phyloP scores from a whole-genome alignment of 2,113 vertebrate genomes.

The Syrrhaptes paradoxus region DNA sequence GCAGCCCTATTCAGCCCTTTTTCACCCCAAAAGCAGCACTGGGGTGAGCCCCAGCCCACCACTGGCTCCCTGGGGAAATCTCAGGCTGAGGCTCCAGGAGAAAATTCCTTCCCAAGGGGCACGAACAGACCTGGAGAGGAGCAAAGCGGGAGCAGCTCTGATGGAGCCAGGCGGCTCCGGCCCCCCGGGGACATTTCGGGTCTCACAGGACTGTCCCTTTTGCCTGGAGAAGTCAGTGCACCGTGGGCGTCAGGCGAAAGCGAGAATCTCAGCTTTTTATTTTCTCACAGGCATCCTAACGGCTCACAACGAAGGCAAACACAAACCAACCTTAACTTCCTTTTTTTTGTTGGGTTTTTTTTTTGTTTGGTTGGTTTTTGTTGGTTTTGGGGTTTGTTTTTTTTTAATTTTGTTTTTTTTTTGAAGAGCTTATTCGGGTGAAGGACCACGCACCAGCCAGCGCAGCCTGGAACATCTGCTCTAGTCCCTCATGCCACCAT shows the following conservation, averaged over 20 bases:
- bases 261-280: neutral
- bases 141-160: neutral
- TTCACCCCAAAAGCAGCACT: neutral
- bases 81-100: neutral
- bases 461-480: neutral
- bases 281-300: neutral
- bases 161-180: neutral
- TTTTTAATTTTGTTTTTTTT: neutral
- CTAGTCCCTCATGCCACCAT: accelerated
- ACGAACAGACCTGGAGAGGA: accelerated
- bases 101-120: neutral
- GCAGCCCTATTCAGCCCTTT: neutral
- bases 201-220: neutral
- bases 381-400: no score
- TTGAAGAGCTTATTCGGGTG: neutral
- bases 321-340: neutral
- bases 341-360: neutral
- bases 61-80: neutral
- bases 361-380: no score
- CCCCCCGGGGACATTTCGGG: accelerated
- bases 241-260: accelerated
- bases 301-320: neutral
- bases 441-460: neutral
- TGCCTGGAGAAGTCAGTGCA: neutral
- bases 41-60: neutral